Percentiles rank a stretch among this genome's conserved stretches.
Evolutionary conservation across 2,113 vertebrate species (phyloP).

Genomic region (Entomyzon cyanotis): DNA sequence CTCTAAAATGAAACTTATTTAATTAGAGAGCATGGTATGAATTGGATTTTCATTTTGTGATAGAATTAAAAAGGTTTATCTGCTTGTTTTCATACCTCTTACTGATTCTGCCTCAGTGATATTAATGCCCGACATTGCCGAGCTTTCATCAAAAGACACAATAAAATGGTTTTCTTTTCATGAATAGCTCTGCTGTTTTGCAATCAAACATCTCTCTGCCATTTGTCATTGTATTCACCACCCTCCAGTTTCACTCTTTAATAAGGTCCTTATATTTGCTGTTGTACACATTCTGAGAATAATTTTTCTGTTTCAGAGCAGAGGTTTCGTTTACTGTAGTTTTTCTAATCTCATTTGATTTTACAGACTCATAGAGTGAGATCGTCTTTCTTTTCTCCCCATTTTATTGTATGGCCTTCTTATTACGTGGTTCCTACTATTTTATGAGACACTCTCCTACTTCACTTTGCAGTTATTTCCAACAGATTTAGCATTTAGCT

Average conservation of each 20-base stretch:
- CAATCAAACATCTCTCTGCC: conserved; percentile 15
- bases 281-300: conserved; percentile 45
- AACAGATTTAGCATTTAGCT: conserved; percentile 70
- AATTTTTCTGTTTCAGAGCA: conserved; percentile 55
- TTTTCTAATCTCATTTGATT: conserved; percentile 65
- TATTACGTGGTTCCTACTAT: conserved; percentile 60
- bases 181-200: conserved; percentile 67
- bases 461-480: conserved; percentile 73
- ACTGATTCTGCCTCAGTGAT: conserved; percentile 1
- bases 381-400: conserved; percentile 21
- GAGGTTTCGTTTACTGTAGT: conserved; percentile 57
- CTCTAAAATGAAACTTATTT: conserved; percentile 1
- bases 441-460: conserved; percentile 62
- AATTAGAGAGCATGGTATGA: not conserved
- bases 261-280: conserved; percentile 49
- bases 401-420: conserved; percentile 9
- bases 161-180: conserved; percentile 49
- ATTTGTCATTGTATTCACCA: conserved; percentile 52
- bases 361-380: conserved; percentile 48
- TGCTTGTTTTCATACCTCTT: conserved; percentile 6
- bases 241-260: conserved; percentile 24
- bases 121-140: conserved; percentile 22
- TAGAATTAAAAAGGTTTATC: conserved; percentile 22
- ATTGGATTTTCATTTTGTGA: conserved; percentile 8
- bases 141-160: conserved; percentile 38